Percentiles rank a stretch among this genome's conserved stretches.
Conservation (phyloP, 2,888 invertebrate species). For the Epinotia demarniana region DNA sequence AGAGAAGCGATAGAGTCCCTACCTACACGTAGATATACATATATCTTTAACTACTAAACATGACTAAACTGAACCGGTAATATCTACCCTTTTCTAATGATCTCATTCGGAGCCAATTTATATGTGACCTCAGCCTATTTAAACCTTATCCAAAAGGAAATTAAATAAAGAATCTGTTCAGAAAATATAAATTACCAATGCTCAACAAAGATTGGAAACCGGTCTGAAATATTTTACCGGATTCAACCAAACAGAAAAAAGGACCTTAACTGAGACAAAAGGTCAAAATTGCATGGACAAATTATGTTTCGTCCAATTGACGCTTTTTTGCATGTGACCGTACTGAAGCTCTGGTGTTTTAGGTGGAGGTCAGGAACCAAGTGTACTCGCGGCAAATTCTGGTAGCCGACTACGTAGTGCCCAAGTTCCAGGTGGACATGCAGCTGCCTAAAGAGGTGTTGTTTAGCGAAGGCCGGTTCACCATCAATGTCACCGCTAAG, state of each 20-base stretch:
- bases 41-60: background rate
- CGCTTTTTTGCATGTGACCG: background rate
- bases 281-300: background rate
- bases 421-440: constrained; percentile 96
- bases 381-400: constrained; percentile 89
- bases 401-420: constrained; percentile 96
- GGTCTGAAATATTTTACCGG: constrained; percentile 1
- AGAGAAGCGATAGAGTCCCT: background rate
- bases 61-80: too few species aligned
- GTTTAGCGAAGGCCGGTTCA: constrained; percentile 91
- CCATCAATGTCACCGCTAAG: constrained; percentile 92
- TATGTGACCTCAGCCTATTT: background rate
- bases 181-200: background rate
- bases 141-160: background rate
- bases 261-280: background rate
- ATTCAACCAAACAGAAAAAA: constrained; percentile 4
- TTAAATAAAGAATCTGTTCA: background rate
- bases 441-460: constrained; percentile 92
- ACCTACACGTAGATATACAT: background rate
- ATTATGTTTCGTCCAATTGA: background rate
- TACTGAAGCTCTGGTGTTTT: constrained; percentile 41
- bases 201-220: background rate
- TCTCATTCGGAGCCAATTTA: background rate
- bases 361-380: constrained; percentile 82
- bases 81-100: background rate